Conservation (phyloP, 2,888 invertebrate genomes). For the Perizoma flavofasciatum region DNA sequence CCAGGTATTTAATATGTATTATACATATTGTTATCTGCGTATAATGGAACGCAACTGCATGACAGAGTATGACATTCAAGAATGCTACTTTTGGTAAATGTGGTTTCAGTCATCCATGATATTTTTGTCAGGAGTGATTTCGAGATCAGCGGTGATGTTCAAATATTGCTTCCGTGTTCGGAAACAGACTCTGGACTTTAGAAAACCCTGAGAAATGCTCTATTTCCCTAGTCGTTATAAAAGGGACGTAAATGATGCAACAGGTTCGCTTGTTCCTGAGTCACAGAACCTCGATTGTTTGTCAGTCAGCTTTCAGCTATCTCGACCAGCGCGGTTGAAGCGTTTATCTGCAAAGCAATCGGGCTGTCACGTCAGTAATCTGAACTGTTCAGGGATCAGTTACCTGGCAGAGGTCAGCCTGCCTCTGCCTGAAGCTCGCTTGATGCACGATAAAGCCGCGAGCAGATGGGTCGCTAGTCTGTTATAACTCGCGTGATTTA, state of each 20-base stretch:
- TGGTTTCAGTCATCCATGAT: no score
- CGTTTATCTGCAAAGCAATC: constrained; percentile 26
- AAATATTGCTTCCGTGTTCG: constrained; percentile 2
- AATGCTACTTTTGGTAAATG: no score
- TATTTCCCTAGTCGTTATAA: constrained; percentile 12
- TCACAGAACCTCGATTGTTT: constrained; percentile 24
- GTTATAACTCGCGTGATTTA: constrained; percentile 27
- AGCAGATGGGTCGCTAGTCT: constrained; percentile 14
- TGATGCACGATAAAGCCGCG: constrained; percentile 12
- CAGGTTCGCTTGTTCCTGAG: constrained; percentile 17
- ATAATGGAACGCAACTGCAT: no score
- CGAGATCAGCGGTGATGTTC: no score
- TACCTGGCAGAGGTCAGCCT: constrained; percentile 28
- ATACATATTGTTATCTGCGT: no score
- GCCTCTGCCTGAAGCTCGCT: constrained; percentile 21
- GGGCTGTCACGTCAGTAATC: constrained; percentile 32
- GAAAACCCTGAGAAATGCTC: constrained; percentile 10
- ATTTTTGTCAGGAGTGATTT: no score
- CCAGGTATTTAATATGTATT: no score
- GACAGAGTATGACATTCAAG: no score
- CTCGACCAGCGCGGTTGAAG: constrained; percentile 11
- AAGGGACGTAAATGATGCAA: constrained; percentile 16
- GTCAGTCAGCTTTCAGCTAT: constrained; percentile 29
- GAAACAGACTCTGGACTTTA: constrained; percentile 20
- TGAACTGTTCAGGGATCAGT: constrained; percentile 30